Percentiles rank a stretch among this genome's conserved stretches.
Evolutionary conservation across 1,140 invertebrate genomes (phyloP).

Genomic region (Yoshiicerus persimilis): DNA sequence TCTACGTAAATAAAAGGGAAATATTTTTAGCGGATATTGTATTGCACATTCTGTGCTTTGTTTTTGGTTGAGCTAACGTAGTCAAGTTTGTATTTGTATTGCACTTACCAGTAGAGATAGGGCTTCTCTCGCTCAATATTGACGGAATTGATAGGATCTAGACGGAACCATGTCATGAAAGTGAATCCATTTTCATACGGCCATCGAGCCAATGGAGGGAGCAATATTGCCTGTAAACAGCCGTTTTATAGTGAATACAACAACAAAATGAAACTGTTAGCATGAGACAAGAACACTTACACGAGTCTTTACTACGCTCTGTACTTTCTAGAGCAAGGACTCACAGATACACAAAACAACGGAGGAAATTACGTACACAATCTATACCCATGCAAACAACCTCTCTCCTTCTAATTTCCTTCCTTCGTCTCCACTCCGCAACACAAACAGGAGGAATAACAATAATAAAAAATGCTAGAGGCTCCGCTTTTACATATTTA

Average conservation of each 20-base stretch:
- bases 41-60: not conserved
- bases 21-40: not conserved
- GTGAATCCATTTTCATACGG: slow-evolving; percentile 99
- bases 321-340: not conserved
- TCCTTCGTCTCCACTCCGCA: not conserved
- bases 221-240: slow-evolving; percentile 77
- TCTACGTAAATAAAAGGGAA: too few relatives aligned
- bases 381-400: not conserved
- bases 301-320: not conserved
- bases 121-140: slow-evolving; percentile 98
- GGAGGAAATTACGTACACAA: not conserved
- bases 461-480: not conserved
- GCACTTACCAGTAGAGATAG: slow-evolving; percentile 90
- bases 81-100: not conserved
- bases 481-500: not conserved
- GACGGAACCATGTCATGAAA: slow-evolving; percentile 97
- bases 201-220: slow-evolving; percentile 96
- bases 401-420: not conserved
- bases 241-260: not conserved
- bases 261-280: not conserved
- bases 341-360: not conserved
- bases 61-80: not conserved
- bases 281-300: not conserved
- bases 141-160: slow-evolving; percentile 97
- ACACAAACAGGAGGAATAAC: not conserved